Evolutionary conservation across 2,888 invertebrate genomes (phyloP), one percentile per base, ranked within the genome.

Genomic region (Ophioninae sp.): DNA sequence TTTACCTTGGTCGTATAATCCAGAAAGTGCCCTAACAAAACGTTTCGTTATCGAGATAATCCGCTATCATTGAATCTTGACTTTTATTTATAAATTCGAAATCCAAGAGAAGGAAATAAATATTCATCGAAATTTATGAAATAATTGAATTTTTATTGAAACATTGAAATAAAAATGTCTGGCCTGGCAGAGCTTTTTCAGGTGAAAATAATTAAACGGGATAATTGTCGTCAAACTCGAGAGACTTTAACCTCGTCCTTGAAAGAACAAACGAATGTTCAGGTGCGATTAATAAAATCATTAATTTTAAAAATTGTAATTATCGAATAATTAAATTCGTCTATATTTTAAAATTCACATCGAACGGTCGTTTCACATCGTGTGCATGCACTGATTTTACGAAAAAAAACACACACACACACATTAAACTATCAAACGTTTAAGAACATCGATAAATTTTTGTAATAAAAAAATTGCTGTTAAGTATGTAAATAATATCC

Each of bases 1-100:
- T 81, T 81, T n/a, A 75, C 75, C 80, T 81, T 56, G 57, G n/a
- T 23, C 61, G 44, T 57, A 65, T 69, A 79, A 75, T 75, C 75
- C 80, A 20, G 80, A 75, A 81, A 57, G 80, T 75, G 57, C 69
- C 80, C 75, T 81, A 70, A 72, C 70, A 67, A 72, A 76, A 81
- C 65, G 59, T 72, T 59, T 37, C 37, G 72, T 80, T 80, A 69
- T 78, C 69, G 62, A 62, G 41, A 78, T 65, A 64, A 79, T 81
- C 64, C 70, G 41, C 57, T 37, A 44, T 44, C n/a, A 59, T 20
- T 41, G 13, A 41, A 61, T 21, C 41, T 50, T 65, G 10, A 6
- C 41, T 59, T 72, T 41, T 61, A 59, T 72, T 59, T n/a, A 13
- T 20, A 21, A 57, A 5, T 37, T 70, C 20, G 6, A 39, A 59